Evolutionary conservation across 2,113 vertebrate species (phyloP).

Genomic region (Holacanthus passer): DNA sequence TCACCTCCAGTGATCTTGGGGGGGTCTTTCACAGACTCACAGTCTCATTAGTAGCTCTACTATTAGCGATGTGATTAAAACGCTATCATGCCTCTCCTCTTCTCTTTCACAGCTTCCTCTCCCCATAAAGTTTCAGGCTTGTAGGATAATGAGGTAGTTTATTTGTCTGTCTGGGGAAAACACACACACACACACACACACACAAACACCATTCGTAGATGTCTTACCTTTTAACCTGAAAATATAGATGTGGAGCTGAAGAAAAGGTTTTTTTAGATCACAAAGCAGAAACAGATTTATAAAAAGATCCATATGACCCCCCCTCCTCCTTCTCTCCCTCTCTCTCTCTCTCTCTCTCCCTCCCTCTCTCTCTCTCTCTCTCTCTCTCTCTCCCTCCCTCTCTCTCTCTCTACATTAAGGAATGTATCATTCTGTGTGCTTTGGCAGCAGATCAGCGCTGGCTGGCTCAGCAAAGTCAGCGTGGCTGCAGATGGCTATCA

Average conservation of each 20-base stretch:
- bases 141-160: conserved; percentile 34
- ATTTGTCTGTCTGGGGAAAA: conserved; percentile 11
- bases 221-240: conserved; percentile 39
- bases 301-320: conserved; percentile 39
- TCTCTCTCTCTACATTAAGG: conserved; percentile 56
- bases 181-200: conserved; percentile 9
- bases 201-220: conserved; percentile 13
- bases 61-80: conserved; percentile 61
- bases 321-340: conserved; percentile 9
- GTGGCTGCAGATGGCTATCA: conserved; percentile 78
- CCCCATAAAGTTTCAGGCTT: conserved; percentile 1
- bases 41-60: conserved; percentile 40
- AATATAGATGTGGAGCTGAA: conserved; percentile 19
- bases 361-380: conserved; percentile 18
- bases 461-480: conserved; percentile 62
- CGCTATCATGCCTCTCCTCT: conserved; percentile 45
- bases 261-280: conserved; percentile 45
- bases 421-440: conserved; percentile 73
- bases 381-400: conserved; percentile 18
- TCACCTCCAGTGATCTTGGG: conserved; percentile 29
- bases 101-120: conserved; percentile 44
- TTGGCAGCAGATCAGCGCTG: conserved; percentile 69
- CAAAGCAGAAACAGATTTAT: conserved; percentile 46
- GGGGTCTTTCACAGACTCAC: conserved; percentile 40
- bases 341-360: conserved; percentile 23